Percentiles rank a stretch among this genome's conserved stretches.
Conservation (phyloP, 2,797 vertebrate genomes). For the Argya squamiceps region DNA sequence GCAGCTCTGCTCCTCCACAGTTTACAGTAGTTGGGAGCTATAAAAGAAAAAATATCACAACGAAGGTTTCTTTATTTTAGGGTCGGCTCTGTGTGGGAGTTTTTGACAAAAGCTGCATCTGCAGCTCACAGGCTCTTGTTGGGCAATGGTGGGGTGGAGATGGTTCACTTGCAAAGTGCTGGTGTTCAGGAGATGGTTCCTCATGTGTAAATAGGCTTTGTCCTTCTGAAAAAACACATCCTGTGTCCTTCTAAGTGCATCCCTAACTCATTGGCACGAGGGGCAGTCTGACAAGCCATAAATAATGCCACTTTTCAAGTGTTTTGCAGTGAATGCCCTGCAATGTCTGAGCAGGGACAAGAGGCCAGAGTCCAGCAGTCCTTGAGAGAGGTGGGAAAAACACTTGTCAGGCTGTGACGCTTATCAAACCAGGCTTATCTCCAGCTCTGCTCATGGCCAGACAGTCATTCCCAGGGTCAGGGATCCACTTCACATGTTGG, state of each 20-base stretch:
- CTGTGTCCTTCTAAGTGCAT: neutral
- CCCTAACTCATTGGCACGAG: neutral
- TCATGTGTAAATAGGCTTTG: neutral
- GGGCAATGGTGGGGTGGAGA: neutral
- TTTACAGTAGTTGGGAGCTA: constrained; percentile 73
- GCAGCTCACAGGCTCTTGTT: neutral
- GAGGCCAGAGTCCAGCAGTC: neutral
- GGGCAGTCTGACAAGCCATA: neutral
- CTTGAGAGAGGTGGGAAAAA: neutral
- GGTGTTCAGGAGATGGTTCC: neutral
- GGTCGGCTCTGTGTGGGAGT: constrained; percentile 31
- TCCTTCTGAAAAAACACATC: neutral
- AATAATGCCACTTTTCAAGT: neutral
- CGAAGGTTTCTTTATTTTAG: constrained; percentile 70
- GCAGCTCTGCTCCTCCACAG: constrained; percentile 73
- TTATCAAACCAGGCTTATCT: neutral
- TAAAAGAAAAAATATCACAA: constrained; percentile 62
- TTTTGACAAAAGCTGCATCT: neutral
- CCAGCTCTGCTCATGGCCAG: neutral
- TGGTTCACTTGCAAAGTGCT: neutral
- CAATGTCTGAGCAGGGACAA: neutral
- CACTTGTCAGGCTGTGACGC: neutral
- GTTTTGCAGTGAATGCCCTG: neutral
- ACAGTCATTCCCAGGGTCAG: neutral
- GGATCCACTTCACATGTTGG: neutral